Percentiles rank a stretch among this genome's conserved stretches.
Conservation (phyloP, 2,113 vertebrate species). For the Verasper variegatus region DNA sequence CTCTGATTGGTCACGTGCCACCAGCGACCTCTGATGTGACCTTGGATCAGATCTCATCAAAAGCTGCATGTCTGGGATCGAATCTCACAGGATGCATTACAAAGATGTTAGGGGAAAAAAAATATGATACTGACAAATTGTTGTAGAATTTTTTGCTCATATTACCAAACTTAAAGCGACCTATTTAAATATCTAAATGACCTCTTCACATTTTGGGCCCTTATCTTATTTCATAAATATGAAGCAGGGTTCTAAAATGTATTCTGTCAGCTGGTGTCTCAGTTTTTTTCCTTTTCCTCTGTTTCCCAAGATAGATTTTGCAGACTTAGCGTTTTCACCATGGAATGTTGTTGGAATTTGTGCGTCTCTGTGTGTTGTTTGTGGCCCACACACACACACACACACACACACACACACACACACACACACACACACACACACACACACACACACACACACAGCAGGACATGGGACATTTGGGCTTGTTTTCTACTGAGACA, state of each 20-base stretch:
- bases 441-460: slow-evolving; percentile 33
- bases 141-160: too few relatives aligned
- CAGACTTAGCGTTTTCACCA: slow-evolving; percentile 34
- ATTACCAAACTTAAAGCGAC: neutral
- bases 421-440: slow-evolving; percentile 8
- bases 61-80: too few relatives aligned
- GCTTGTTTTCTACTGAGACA: slow-evolving; percentile 43
- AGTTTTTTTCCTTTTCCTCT: slow-evolving; percentile 8
- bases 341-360: slow-evolving; percentile 46
- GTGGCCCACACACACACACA: neutral
- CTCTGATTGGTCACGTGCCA: slow-evolving; percentile 4
- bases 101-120: too few relatives aligned
- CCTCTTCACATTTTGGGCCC: neutral
- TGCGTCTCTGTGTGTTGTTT: slow-evolving; percentile 13
- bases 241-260: neutral
- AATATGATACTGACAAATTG: neutral
- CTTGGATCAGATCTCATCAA: neutral
- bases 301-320: slow-evolving; percentile 34
- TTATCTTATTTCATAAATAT: neutral
- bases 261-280: neutral
- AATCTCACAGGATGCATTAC: too few relatives aligned
- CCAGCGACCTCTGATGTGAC: neutral
- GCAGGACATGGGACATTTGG: slow-evolving; percentile 54
- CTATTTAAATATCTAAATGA: neutral
- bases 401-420: too few relatives aligned